Conservation (phyloP, 2,797 vertebrate species). For the Clarias pachynema region DNA sequence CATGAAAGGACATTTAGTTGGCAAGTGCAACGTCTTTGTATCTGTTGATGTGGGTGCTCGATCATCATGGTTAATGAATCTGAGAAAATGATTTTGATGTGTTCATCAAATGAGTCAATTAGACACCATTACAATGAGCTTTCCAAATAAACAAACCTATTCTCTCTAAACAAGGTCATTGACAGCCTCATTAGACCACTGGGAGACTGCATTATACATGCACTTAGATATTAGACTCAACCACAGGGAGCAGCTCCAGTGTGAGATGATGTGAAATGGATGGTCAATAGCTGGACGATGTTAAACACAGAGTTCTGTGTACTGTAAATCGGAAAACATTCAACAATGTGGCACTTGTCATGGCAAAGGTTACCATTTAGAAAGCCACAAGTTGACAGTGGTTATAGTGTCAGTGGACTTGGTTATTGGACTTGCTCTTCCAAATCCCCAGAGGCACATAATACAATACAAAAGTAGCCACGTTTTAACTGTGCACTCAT, state of each 20-base stretch:
- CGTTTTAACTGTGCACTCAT: slow-evolving; percentile 28
- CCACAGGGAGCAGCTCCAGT: slow-evolving; percentile 48
- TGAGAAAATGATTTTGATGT: slow-evolving; percentile 67
- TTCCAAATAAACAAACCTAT: slow-evolving; percentile 63
- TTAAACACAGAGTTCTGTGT: slow-evolving; percentile 57
- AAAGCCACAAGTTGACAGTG: slow-evolving; percentile 4
- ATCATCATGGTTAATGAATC: slow-evolving; percentile 64
- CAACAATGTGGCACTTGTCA: slow-evolving; percentile 50
- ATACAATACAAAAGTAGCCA: not conserved
- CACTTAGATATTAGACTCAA: slow-evolving; percentile 58
- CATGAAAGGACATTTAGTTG: slow-evolving; percentile 48
- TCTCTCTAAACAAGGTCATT: slow-evolving; percentile 57
- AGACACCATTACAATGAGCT: slow-evolving; percentile 64
- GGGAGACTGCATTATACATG: slow-evolving; percentile 63
- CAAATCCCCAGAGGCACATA: slow-evolving; percentile 13
- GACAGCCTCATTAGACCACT: slow-evolving; percentile 63
- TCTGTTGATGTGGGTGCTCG: slow-evolving; percentile 43
- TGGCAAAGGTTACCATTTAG: slow-evolving; percentile 33
- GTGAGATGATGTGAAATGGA: slow-evolving; percentile 64
- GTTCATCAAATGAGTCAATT: slow-evolving; percentile 71
- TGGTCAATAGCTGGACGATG: slow-evolving; percentile 61
- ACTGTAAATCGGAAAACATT: slow-evolving; percentile 63
- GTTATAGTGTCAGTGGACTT: slow-evolving; percentile 3
- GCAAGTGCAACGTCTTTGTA: slow-evolving; percentile 47
- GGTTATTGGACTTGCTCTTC: slow-evolving; percentile 26